Percentiles rank a stretch among this genome's conserved stretches.
These are phyloP conservation scores for Drosophila melanogaster DNA, from an alignment of 1,140 invertebrate genomes.

Conservation along the genomic window Release_6_plus_ISO1_MT NT_037436.4:1650001-1650500, in stretches of 20 bases:
- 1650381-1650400: too few relatives aligned
- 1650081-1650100: constrained; percentile 42
- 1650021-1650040: constrained; percentile 26
- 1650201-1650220: constrained; percentile 3
- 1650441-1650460: constrained; percentile 28
- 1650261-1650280: constrained; percentile 10
- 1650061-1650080: constrained; percentile 6
- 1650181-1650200: constrained; percentile 14
- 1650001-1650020: constrained; percentile 2
- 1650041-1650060: constrained; percentile 22
- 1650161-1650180: constrained; percentile 33
- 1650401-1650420: constrained; percentile 17
- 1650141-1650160: constrained; percentile 32
- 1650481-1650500: constrained; percentile 42
- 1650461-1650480: constrained; percentile 23
- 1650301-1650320: not conserved
- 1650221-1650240: constrained; percentile 13
- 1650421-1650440: constrained; percentile 57
- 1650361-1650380: too few relatives aligned
- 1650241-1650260: constrained; percentile 8
- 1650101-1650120: constrained; percentile 35
- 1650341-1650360: too few relatives aligned
- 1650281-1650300: not conserved
- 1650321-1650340: not conserved
- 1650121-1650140: constrained; percentile 44